Conservation (phyloP, 64 coral and sea anemone species). For the Porites australiensis region DNA sequence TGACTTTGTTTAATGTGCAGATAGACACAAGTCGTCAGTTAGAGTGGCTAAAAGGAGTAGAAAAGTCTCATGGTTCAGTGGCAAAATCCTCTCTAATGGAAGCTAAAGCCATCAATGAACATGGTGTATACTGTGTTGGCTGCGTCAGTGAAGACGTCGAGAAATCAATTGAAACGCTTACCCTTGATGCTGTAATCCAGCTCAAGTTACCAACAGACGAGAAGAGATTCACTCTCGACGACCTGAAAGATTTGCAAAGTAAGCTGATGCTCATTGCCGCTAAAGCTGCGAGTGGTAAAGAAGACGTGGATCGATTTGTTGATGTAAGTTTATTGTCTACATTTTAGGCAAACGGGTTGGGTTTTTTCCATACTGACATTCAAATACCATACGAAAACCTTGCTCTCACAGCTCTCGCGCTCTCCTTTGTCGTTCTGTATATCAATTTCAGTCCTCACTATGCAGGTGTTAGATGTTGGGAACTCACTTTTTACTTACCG, state of each 20-base stretch:
- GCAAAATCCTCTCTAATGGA: conserved; percentile 74
- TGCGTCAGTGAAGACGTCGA: not conserved
- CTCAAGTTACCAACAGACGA: not conserved
- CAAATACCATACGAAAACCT: not conserved
- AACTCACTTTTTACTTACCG: too few species aligned
- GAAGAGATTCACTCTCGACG: conserved; percentile 21
- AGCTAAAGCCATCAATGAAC: conserved; percentile 67
- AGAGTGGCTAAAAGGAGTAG: conserved; percentile 85
- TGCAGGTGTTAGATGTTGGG: too few species aligned
- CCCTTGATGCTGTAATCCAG: not conserved
- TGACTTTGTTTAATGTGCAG: not conserved
- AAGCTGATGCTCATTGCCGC: conserved; percentile 78
- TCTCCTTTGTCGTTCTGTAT: not conserved
- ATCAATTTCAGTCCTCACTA: too few species aligned
- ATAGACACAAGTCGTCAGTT: conserved; percentile 71
- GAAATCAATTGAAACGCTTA: not conserved
- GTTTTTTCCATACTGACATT: too few species aligned
- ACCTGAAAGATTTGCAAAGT: conserved; percentile 66
- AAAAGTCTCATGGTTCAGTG: conserved; percentile 90
- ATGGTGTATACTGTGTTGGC: conserved; percentile 68
- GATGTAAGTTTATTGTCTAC: conserved; percentile 29
- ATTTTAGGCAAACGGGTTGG: too few species aligned
- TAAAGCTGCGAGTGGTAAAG: conserved; percentile 60
- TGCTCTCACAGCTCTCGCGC: not conserved
- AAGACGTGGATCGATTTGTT: conserved; percentile 62